Percentiles rank a stretch among this genome's conserved stretches.
These are phyloP conservation scores for Cyrtodaria siliqua DNA, from an alignment of 2,888 invertebrate genomes.

Conservation along the genomic window DNA sequence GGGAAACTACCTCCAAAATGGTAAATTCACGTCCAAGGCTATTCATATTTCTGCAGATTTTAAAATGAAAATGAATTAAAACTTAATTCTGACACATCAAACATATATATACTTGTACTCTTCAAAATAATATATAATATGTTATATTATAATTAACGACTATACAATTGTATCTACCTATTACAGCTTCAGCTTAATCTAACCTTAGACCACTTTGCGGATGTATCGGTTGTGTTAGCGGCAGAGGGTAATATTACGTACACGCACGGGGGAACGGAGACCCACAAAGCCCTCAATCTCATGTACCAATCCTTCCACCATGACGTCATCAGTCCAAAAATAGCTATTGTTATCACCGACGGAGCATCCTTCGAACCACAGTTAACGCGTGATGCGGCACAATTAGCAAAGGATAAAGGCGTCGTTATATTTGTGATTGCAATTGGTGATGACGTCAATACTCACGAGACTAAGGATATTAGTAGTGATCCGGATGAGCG, in stretches of 20 bases:
- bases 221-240: constrained; percentile 11
- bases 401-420: constrained; percentile 45
- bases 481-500: constrained; percentile 56
- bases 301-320: constrained; percentile 37
- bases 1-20: no score
- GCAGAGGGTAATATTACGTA: constrained; percentile 45
- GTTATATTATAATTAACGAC: no score
- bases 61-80: no score
- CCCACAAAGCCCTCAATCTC: constrained; percentile 50
- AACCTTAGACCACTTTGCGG: neutral
- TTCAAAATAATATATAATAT: no score
- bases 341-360: constrained; percentile 56
- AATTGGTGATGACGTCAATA: constrained; percentile 61
- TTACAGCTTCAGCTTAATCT: no score
- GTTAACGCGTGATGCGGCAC: constrained; percentile 36
- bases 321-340: constrained; percentile 38
- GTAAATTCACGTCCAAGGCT: no score
- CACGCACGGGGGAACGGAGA: constrained; percentile 55
- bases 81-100: no score
- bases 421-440: constrained; percentile 51
- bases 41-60: no score
- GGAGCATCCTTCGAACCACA: constrained; percentile 50
- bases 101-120: no score
- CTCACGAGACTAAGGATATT: constrained; percentile 40
- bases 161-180: no score